Conservation (phyloP, 2,113 vertebrate species). For the Chloroceryle aenea region DNA sequence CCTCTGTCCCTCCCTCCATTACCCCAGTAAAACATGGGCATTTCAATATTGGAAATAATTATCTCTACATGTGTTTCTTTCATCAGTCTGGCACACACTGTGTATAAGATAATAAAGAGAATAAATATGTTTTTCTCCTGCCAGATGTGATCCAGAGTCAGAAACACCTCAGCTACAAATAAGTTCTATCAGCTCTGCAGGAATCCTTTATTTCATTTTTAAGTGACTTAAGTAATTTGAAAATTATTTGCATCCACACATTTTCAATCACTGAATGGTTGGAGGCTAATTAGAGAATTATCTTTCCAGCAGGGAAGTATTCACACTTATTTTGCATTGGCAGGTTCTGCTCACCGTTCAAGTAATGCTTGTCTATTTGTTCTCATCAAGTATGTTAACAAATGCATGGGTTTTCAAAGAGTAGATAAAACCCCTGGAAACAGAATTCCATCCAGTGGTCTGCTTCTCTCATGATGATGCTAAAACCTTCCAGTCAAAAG, state of each 20-base stretch:
- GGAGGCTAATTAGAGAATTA: constrained; percentile 46
- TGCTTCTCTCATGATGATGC: not conserved
- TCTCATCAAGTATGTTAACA: not conserved
- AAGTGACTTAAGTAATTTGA: constrained; percentile 34
- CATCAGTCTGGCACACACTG: not conserved
- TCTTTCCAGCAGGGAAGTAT: constrained; percentile 22
- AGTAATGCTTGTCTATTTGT: not conserved
- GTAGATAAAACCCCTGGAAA: not conserved
- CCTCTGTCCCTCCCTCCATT: not conserved
- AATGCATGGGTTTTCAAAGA: not conserved
- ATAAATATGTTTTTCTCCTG: not conserved
- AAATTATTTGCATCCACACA: constrained; percentile 26
- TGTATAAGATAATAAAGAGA: not conserved
- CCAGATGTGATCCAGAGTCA: not conserved
- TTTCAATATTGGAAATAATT: not conserved
- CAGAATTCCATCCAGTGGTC: not conserved
- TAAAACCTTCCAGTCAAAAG: not conserved
- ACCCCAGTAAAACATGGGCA: not conserved
- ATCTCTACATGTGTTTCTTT: not conserved
- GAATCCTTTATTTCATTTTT: constrained; percentile 21
- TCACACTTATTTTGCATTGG: constrained; percentile 6
- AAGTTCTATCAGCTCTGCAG: not conserved
- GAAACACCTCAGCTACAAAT: not conserved
- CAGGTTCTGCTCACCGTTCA: not conserved
- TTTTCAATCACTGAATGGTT: constrained; percentile 28